phyloP scores from a whole-genome alignment of 2,113 vertebrate species.

The Phoenicopterus ruber region DNA sequence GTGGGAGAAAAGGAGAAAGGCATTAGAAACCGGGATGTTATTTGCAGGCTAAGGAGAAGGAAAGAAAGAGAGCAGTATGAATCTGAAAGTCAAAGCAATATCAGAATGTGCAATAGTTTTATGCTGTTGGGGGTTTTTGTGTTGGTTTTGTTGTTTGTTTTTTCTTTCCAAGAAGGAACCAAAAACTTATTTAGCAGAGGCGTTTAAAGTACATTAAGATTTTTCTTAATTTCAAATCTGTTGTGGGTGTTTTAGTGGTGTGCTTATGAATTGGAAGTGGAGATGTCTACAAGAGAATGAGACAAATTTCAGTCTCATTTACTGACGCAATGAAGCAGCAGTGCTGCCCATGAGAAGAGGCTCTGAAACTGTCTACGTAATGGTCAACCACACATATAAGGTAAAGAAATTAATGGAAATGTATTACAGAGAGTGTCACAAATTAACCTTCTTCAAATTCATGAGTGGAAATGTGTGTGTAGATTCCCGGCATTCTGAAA shows the following conservation, averaged over 20 bases:
- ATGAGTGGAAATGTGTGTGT: background rate
- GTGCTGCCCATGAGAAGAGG: background rate
- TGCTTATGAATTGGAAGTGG: background rate
- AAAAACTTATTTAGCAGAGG: background rate
- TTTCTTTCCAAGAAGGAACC: background rate
- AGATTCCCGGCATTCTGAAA: background rate
- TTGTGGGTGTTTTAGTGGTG: background rate
- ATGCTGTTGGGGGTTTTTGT: background rate
- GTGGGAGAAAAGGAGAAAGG: background rate
- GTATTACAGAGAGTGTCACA: background rate
- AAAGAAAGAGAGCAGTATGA: background rate
- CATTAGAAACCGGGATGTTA: background rate
- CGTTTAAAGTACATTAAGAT: background rate
- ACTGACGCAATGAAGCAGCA: background rate
- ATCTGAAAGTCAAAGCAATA: background rate
- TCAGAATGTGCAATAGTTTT: background rate
- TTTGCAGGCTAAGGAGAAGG: background rate
- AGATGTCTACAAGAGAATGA: background rate
- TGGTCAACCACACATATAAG: background rate
- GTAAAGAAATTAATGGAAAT: background rate
- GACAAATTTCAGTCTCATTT: background rate
- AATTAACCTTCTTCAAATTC: background rate
- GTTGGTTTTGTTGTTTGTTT: too few species aligned
- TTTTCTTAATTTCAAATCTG: background rate
- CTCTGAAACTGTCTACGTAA: background rate